Base-by-base conservation (phyloP, 2,888 invertebrate species). In the Agrochola lychnidis region DNA sequence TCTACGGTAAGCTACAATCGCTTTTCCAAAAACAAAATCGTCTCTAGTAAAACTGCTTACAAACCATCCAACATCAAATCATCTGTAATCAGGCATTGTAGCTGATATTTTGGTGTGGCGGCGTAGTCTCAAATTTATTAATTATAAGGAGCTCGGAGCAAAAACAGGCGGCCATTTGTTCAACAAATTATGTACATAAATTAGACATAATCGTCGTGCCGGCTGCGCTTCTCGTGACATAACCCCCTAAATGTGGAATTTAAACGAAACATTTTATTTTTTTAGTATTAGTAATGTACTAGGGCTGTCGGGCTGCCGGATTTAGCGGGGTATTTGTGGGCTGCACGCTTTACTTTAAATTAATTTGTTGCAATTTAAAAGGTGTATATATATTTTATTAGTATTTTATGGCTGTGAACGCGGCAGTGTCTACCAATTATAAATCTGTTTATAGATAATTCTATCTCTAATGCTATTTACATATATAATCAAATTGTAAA, bases 181-280 rank as follows among this genome's bases (percentile, higher is more conserved):
- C 71, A 84, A 87, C 89, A 90, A 92, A 91, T 91, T 92, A 91
- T 92, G 91, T 90, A 91, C 91, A 92, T 91, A 91, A 92, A 91
- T 92, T 91, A 88, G 87, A 89, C 89, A 89, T 90, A 89, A 91
- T 92, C 89, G 83, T 85, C 79, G 86, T 84, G 79, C 87, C 81
- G 88, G 89, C 89, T 88, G 90, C 81, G 85, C 76, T 76, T 76
- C 85, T 70, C 73, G 85, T 82, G 88, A 87, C 89, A 85, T 85
- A 74, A 80, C 80, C 75, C 76, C 64, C 76, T 79, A 81, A 89
- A 83, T 82, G 87, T 79, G 78, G 75, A 86, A 83, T 87, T 87
- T 85, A 83, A 87, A 87, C 70, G 74, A 78, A 81, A 87, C 78
- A 76, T 81, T 87, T 85, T 73, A 78, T 78, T 81, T 85, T 85